Percentiles rank a stretch among this genome's conserved stretches.
phyloP scores from a whole-genome alignment of 2,797 vertebrate genomes.

The Malacoctenus gilli region DNA sequence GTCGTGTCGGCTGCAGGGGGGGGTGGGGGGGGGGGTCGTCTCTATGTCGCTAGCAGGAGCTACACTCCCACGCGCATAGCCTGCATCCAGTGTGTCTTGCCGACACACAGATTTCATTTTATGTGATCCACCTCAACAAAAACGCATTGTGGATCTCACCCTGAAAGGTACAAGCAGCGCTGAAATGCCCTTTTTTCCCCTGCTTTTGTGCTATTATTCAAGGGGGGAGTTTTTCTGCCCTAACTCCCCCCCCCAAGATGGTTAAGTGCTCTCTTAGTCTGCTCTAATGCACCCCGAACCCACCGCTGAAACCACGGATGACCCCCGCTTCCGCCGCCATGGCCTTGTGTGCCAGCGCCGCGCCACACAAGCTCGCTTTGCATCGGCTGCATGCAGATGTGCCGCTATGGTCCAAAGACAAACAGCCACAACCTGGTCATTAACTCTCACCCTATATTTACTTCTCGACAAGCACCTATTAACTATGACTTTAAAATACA shows the following conservation, averaged over 20 bases:
- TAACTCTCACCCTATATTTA: no score
- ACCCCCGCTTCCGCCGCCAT: conserved; percentile 52
- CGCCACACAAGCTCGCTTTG: no score
- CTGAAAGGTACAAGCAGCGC: conserved; percentile 44
- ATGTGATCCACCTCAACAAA: conserved; percentile 55
- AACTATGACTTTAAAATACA: no score
- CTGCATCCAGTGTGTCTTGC: conserved; percentile 64
- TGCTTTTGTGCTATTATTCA: conserved; percentile 63
- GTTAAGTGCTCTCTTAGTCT: conserved; percentile 81
- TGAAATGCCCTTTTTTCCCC: conserved; percentile 60
- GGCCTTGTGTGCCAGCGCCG: no score
- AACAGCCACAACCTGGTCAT: no score
- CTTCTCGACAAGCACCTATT: no score
- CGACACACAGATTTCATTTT: conserved; percentile 66
- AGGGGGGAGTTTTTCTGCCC: conserved; percentile 58
- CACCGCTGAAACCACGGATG: conserved; percentile 38
- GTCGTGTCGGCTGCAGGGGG: no score
- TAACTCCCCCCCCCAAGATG: conserved; percentile 62
- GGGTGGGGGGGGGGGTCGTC: no score
- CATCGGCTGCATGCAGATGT: no score
- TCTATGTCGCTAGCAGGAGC: no score
- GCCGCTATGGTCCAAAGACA: no score
- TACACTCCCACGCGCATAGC: no score
- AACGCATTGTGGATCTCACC: conserved; percentile 62
- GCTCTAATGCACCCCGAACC: conserved; percentile 76